Evolutionary conservation across 2,113 vertebrate genomes (phyloP), one percentile per base, ranked within the genome.

Genomic region (Sorex araneus): DNA sequence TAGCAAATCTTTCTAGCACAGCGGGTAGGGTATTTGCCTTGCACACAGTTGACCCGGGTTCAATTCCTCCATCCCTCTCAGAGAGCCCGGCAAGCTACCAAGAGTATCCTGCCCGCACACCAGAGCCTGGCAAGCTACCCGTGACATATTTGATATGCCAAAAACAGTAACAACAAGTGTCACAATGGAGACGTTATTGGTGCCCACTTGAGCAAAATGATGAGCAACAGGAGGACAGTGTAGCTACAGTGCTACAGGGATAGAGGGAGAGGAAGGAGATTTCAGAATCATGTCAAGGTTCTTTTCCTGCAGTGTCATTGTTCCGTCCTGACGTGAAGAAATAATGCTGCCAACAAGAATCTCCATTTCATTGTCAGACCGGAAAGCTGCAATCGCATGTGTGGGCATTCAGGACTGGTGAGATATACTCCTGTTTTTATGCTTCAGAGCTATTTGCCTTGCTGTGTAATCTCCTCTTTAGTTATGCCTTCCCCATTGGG

Each of bases 391-490:
- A 30, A 64, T 19, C 30, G 10, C 16, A 1, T 8, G 5, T 74
- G 45, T 4, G 63, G 79, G 45, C 21, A 27, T 54, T 92, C 47
- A 92, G n/a, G 50, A 36, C 45, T 21, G 28, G 70, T 60, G 57
- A 82, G 45, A 63, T 47, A n/a, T 0, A 50, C 63, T 47, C 16
- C 21, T 23, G 30, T 27, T 93, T 81, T 76, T 40, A 69, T 78
- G 64, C 21, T 84, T 84, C 54, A 63, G 81, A 92, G 71, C 43
- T 54, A 32, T 36, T 81, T 77, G 45, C 25, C 30, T 21, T 89
- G 47, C 18, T 54, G 19, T 84, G 80, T 84, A 93, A 66, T 92
- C 84, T 73, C 2, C 27, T 70, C 85, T 74, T 64, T 45, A 84
- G 69, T 70, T 47, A 25, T 66, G 80, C 78, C 57, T n/a, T 13